Conservation (phyloP, 2,888 invertebrate species). For the Limnephilus auricula region DNA sequence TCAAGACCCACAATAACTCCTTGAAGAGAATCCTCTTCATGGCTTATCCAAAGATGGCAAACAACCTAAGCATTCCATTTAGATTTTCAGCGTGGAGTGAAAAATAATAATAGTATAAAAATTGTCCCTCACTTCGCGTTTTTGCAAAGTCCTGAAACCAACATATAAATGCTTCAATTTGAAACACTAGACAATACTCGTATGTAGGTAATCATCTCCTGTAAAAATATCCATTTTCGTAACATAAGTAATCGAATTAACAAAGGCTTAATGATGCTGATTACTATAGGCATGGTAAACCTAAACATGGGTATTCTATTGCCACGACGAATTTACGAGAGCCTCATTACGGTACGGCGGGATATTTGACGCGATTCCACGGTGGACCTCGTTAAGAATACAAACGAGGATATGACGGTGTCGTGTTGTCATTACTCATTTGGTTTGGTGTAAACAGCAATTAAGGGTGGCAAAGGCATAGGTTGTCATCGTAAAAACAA, state of each 20-base stretch:
- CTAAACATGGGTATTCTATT: not conserved
- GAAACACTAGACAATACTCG: not conserved
- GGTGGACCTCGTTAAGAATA: conserved; percentile 16
- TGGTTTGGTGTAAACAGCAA: not conserved
- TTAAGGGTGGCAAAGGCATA: not conserved
- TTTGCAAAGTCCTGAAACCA: no score
- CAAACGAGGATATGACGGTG: not conserved
- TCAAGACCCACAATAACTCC: no score
- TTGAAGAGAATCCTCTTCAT: no score
- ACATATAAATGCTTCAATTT: not conserved
- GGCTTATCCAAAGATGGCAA: no score
- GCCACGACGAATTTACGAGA: not conserved
- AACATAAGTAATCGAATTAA: not conserved
- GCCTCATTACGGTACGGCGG: not conserved
- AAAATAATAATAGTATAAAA: no score
- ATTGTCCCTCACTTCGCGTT: no score
- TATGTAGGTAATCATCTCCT: not conserved
- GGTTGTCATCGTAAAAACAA: not conserved
- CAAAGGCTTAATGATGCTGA: not conserved
- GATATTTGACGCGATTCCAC: conserved; percentile 3
- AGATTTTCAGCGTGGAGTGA: no score
- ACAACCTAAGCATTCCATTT: no score
- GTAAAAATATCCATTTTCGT: not conserved
- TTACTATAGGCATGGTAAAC: not conserved
- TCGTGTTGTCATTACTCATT: not conserved